Conservation (phyloP, 2,113 vertebrate genomes). For the Bungarus multicinctus region DNA sequence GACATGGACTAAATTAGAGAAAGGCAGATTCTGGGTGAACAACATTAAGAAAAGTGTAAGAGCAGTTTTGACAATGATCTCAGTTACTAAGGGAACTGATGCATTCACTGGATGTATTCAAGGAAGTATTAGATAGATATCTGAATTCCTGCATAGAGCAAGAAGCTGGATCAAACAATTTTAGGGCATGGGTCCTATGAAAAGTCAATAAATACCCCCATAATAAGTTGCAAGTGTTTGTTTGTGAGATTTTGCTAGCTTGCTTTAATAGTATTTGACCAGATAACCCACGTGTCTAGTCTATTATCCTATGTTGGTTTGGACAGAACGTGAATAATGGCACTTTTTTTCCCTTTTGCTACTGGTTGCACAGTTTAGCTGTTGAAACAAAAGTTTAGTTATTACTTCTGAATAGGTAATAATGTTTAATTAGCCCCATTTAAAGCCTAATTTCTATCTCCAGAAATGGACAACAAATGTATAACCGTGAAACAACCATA, state of each 20-base stretch:
- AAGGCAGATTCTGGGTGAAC: neutral
- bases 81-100: neutral
- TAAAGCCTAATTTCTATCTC: neutral
- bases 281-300: neutral
- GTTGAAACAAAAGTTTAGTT: constrained; percentile 1
- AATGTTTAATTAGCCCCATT: neutral
- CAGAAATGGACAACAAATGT: neutral
- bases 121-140: neutral
- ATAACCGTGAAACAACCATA: neutral
- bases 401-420: neutral
- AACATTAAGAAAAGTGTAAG: neutral
- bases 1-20: neutral
- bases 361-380: constrained; percentile 6
- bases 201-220: neutral
- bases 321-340: neutral
- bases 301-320: neutral
- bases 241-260: neutral
- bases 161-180: neutral
- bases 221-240: neutral
- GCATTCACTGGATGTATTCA: neutral
- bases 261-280: neutral
- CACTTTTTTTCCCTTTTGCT: neutral
- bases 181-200: neutral
- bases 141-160: neutral
- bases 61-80: neutral